phyloP scores from a whole-genome alignment of 2,797 vertebrate genomes.

The Cetoscarus ocellatus region DNA sequence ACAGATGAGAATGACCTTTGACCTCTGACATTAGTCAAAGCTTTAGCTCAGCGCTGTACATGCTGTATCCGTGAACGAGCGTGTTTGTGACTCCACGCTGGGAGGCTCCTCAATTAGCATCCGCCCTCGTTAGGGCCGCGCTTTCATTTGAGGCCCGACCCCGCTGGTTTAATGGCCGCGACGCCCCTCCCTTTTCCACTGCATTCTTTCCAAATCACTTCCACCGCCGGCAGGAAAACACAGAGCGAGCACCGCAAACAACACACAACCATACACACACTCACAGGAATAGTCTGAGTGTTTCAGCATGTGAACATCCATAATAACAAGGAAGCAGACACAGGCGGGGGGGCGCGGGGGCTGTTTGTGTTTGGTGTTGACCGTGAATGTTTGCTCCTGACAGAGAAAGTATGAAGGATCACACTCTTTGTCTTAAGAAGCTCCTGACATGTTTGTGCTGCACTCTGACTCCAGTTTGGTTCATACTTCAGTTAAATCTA shows the following conservation, averaged over 20 bases:
- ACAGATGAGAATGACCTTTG: too few relatives aligned
- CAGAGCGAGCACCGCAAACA: slow-evolving; percentile 45
- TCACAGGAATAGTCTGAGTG: slow-evolving; percentile 74
- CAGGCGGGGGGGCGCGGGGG: slow-evolving; percentile 54
- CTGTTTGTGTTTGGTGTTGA: slow-evolving; percentile 46
- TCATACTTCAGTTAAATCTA: too few relatives aligned
- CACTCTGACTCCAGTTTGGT: too few relatives aligned
- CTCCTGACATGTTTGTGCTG: background rate
- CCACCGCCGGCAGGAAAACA: slow-evolving; percentile 75
- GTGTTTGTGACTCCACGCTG: slow-evolving; percentile 69
- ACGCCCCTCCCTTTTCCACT: slow-evolving; percentile 71
- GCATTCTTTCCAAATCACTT: slow-evolving; percentile 88
- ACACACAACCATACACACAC: slow-evolving; percentile 33
- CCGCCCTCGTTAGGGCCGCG: slow-evolving; percentile 76
- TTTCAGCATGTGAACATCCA: slow-evolving; percentile 75
- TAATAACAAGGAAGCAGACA: slow-evolving; percentile 79
- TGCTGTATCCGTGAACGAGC: slow-evolving; percentile 29
- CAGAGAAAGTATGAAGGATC: slow-evolving; percentile 54
- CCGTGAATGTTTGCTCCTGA: slow-evolving; percentile 38
- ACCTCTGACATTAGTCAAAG: too few relatives aligned
- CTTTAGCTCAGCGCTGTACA: background rate
- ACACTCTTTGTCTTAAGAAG: background rate
- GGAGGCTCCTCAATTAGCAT: slow-evolving; percentile 80
- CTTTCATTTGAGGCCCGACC: slow-evolving; percentile 80
- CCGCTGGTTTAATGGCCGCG: slow-evolving; percentile 80